Conservation (phyloP, 2,888 invertebrate genomes). For the Andrena camellia region DNA sequence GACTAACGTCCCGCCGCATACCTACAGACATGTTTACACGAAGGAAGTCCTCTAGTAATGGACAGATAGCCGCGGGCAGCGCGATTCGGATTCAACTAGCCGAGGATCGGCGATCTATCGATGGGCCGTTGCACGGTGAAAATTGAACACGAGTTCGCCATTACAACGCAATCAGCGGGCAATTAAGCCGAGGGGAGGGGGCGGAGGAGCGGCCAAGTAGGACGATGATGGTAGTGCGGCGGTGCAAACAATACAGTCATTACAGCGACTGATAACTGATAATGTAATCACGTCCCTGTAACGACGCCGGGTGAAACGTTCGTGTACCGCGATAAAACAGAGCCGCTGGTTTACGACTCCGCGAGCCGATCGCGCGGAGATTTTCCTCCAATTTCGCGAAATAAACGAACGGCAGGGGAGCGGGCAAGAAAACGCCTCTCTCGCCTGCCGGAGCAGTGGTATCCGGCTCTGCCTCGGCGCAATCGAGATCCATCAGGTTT, state of each 20-base stretch:
- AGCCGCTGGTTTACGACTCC: slow-evolving; percentile 20
- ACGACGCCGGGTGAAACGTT: slow-evolving; percentile 21
- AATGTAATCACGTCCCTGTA: slow-evolving; percentile 29
- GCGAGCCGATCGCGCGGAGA: slow-evolving; percentile 35
- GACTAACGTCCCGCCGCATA: background rate
- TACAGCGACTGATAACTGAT: slow-evolving; percentile 9
- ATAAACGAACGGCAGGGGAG: slow-evolving; percentile 35
- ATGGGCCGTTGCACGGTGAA: background rate
- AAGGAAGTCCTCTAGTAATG: background rate
- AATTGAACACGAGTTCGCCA: slow-evolving; percentile 1
- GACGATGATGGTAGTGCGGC: background rate
- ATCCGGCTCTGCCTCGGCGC: slow-evolving; percentile 30
- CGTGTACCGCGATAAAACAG: slow-evolving; percentile 9
- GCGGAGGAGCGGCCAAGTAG: background rate
- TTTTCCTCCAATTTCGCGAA: slow-evolving; percentile 42
- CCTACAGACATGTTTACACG: background rate
- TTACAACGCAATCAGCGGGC: slow-evolving; percentile 2
- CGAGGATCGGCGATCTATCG: background rate
- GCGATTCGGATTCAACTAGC: background rate
- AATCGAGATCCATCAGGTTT: slow-evolving; percentile 59
- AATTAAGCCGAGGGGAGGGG: slow-evolving; percentile 3
- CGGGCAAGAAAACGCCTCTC: slow-evolving; percentile 32
- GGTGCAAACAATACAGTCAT: slow-evolving; percentile 12
- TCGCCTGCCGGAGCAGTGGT: background rate
- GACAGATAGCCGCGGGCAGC: slow-evolving; percentile 4